These are phyloP conservation scores for Andricus curvator DNA, from an alignment of 2,888 invertebrate species.

Conservation along the genomic window DNA sequence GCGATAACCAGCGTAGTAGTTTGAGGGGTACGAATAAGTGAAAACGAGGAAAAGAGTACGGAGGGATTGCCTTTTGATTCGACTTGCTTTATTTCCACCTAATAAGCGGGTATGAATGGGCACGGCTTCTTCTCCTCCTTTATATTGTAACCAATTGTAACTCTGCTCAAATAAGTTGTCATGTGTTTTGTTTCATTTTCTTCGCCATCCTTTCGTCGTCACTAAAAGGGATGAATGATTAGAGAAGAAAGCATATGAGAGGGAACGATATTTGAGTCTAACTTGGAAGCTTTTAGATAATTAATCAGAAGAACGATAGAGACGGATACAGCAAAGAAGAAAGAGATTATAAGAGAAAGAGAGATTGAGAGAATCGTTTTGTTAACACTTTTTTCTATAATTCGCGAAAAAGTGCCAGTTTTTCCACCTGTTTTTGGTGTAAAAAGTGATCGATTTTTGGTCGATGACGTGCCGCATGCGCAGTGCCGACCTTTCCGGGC, in stretches of 20 bases:
- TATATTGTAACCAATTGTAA: constrained; percentile 61
- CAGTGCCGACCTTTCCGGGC: no score
- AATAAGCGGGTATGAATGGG: constrained; percentile 70
- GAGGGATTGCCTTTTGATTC: constrained; percentile 62
- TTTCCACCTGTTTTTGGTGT: no score
- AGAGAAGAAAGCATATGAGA: constrained; percentile 51
- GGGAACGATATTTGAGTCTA: constrained; percentile 51
- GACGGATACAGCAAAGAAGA: background rate
- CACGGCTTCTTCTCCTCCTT: constrained; percentile 67
- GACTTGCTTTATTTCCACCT: constrained; percentile 66
- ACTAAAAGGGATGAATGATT: constrained; percentile 67
- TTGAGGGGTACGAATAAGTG: constrained; percentile 43
- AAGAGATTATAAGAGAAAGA: background rate
- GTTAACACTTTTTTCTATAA: background rate
- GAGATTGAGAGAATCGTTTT: background rate
- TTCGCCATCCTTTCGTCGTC: constrained; percentile 56
- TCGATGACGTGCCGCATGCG: no score
- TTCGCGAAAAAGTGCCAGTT: no score
- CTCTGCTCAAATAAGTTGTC: constrained; percentile 66
- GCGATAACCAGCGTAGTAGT: constrained; percentile 4
- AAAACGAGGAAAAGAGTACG: constrained; percentile 43
- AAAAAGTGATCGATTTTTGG: no score
- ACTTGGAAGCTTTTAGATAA: constrained; percentile 64
- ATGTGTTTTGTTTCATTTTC: constrained; percentile 68
- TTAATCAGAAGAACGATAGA: constrained; percentile 63